Evolutionary conservation across 2,113 vertebrate species (phyloP).

Genomic region (Marcusenius ussheri): DNA sequence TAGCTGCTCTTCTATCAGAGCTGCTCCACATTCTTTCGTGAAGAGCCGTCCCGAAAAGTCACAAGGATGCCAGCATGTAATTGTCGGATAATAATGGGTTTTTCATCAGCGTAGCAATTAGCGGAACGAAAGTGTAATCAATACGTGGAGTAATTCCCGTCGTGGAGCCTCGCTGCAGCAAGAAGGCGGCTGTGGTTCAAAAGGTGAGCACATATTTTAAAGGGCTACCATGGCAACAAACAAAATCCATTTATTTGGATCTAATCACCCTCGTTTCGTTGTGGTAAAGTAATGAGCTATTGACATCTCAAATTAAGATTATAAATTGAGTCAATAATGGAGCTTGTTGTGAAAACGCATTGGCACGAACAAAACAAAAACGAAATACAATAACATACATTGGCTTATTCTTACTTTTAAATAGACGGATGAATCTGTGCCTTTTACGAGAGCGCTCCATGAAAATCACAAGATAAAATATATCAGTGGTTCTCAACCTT

Average conservation of each 20-base stretch:
- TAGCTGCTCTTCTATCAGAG: not conserved
- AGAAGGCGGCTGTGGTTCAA: not conserved
- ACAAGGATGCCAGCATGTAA: not conserved
- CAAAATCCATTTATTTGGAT: not conserved
- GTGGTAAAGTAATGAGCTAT: slow-evolving; percentile 1
- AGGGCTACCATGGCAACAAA: not conserved
- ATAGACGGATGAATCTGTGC: not conserved
- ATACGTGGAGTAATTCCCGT: not conserved
- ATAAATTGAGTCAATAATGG: not conserved
- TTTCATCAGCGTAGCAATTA: not conserved
- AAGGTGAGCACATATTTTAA: slow-evolving; percentile 8
- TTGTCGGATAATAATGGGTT: not conserved
- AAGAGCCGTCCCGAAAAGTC: not conserved
- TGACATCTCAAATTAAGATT: slow-evolving; percentile 1
- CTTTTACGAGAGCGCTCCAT: not conserved
- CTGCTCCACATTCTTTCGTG: not conserved
- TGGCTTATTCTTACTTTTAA: no score
- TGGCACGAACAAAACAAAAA: not conserved
- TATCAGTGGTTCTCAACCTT: no score
- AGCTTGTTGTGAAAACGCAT: not conserved
- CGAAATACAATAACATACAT: not conserved
- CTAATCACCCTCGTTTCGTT: not conserved
- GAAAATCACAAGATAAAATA: not conserved
- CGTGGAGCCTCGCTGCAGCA: not conserved
- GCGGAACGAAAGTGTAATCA: not conserved